Conservation (phyloP, 2,113 vertebrate genomes). For the Lamprologus tigripictilis region DNA sequence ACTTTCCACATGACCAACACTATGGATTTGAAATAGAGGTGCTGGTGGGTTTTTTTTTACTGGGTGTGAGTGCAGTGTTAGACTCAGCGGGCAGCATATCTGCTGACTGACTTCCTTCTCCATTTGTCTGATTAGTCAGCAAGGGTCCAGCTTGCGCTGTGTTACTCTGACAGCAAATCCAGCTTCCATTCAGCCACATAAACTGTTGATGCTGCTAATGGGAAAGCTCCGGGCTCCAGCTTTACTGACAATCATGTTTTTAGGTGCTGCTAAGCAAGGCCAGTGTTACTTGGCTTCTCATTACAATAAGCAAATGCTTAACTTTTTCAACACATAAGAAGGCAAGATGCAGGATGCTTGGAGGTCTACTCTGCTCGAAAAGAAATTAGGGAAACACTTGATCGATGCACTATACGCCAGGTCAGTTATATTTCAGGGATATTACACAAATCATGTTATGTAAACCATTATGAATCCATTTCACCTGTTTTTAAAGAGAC, state of each 20-base stretch:
- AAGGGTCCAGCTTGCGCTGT: background rate
- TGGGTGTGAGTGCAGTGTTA: background rate
- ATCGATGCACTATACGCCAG: fast-evolving
- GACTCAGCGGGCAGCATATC: background rate
- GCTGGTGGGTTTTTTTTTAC: background rate
- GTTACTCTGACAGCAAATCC: constrained; percentile 1
- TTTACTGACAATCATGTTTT: background rate
- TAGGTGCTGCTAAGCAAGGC: background rate
- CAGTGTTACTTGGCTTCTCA: background rate
- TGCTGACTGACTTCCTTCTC: constrained; percentile 36
- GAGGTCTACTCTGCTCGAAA: background rate
- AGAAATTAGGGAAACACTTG: background rate
- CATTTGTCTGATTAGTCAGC: constrained; percentile 21
- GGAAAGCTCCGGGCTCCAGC: background rate
- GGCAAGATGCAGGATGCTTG: background rate
- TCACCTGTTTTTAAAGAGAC: background rate
- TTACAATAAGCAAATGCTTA: background rate
- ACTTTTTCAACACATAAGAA: background rate
- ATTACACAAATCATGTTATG: background rate
- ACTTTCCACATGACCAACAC: background rate
- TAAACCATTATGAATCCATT: background rate
- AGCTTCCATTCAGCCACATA: background rate
- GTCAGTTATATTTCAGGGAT: background rate
- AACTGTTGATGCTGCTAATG: background rate
- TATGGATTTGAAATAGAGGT: background rate